Conservation (phyloP, 2,888 invertebrate genomes). For the Entomobrya proxima region DNA sequence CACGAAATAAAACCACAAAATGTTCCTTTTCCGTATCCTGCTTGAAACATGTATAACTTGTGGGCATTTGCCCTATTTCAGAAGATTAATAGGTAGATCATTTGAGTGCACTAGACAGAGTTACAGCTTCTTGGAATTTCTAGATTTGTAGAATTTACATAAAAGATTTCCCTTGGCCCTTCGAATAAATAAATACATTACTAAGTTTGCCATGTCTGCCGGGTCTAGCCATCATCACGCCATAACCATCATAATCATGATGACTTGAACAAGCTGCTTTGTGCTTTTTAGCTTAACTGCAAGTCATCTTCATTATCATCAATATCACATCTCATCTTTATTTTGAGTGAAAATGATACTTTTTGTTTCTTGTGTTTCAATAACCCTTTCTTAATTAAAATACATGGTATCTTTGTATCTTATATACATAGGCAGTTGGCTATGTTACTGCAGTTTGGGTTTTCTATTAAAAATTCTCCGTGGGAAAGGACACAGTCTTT, state of each 20-base stretch:
- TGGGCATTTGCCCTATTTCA: too few species aligned
- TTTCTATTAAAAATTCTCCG: slow-evolving; percentile 59
- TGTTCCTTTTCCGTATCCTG: slow-evolving; percentile 27
- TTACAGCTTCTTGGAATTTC: neutral
- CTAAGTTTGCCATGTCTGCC: neutral
- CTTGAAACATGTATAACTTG: neutral
- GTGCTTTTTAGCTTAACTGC: neutral
- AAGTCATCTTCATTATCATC: neutral
- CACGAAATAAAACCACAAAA: slow-evolving; percentile 15
- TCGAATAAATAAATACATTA: neutral
- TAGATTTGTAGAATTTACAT: neutral
- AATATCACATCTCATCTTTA: neutral
- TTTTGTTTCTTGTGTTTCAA: neutral
- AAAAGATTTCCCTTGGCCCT: neutral
- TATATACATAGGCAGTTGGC: neutral
- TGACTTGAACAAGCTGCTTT: neutral
- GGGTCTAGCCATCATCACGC: neutral
- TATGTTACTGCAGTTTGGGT: neutral
- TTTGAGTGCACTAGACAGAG: neutral
- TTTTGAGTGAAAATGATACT: slow-evolving; percentile 14
- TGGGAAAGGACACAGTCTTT: too few species aligned
- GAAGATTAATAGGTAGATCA: slow-evolving; percentile 19
- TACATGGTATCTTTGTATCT: neutral
- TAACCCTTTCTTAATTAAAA: neutral
- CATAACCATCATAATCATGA: neutral